phyloP scores from a whole-genome alignment of 2,113 vertebrate species.

The Entosphenus tridentatus region DNA sequence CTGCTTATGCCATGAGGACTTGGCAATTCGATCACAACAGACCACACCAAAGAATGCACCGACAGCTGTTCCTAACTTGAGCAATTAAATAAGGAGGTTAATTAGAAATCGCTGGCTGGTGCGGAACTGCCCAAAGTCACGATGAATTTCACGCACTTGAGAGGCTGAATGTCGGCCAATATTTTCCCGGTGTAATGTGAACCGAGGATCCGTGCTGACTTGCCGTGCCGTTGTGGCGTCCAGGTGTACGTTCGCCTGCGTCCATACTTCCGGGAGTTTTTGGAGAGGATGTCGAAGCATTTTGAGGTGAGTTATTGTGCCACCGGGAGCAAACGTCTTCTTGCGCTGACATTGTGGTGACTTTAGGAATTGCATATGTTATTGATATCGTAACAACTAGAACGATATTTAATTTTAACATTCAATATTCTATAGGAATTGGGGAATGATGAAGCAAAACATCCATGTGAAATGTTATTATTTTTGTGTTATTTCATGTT shows the following conservation, averaged over 20 bases:
- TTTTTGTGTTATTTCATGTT: constrained; percentile 16
- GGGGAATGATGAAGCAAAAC: constrained; percentile 11
- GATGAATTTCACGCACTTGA: too few relatives aligned
- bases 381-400: background rate
- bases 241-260: constrained; percentile 89
- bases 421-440: constrained; percentile 7
- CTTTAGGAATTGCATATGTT: background rate
- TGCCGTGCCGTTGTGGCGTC: background rate
- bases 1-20: too few relatives aligned
- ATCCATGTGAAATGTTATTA: background rate
- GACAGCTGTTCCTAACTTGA: too few relatives aligned
- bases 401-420: background rate
- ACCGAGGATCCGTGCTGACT: too few relatives aligned
- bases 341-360: background rate
- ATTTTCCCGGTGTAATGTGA: too few relatives aligned
- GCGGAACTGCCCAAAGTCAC: too few relatives aligned
- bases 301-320: constrained; percentile 52
- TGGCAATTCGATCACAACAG: too few relatives aligned
- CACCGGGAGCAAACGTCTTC: background rate
- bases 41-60: too few relatives aligned
- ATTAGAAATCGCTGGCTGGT: too few relatives aligned
- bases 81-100: too few relatives aligned
- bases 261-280: constrained; percentile 93
- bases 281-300: constrained; percentile 96
- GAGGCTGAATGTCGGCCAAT: too few relatives aligned